Percentiles rank a stretch among this genome's conserved stretches.
These are phyloP conservation scores for Chrysocyon brachyurus DNA, from an alignment of 2,797 vertebrate species.

Conservation along the genomic window DNA sequence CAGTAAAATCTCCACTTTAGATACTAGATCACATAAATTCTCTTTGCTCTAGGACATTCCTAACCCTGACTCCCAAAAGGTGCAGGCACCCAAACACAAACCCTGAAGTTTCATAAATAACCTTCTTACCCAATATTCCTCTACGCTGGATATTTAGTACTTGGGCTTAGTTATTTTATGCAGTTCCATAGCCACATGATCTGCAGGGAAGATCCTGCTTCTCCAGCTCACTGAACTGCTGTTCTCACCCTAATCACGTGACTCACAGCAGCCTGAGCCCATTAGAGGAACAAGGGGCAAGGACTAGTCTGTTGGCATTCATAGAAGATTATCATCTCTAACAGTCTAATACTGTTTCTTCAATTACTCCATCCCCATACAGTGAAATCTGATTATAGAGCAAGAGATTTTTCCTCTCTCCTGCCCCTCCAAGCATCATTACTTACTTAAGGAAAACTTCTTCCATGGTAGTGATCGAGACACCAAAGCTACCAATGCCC, in stretches of 20 bases:
- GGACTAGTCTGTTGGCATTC: neutral
- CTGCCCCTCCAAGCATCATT: neutral
- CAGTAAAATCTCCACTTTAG: neutral
- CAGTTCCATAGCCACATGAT: neutral
- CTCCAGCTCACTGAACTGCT: neutral
- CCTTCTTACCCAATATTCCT: neutral
- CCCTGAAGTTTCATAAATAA: neutral
- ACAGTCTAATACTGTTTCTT: neutral
- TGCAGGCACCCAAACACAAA: neutral
- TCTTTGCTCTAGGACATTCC: neutral
- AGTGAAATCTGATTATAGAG: neutral
- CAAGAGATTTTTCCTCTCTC: neutral
- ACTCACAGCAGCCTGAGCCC: neutral
- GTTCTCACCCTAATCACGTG: neutral
- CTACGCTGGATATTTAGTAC: neutral
- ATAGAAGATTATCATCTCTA: neutral
- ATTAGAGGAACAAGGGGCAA: neutral
- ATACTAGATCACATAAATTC: neutral
- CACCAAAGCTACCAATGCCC: constrained; percentile 96
- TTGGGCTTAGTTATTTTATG: neutral
- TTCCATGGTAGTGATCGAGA: constrained; percentile 97
- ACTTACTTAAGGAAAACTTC: constrained; percentile 96
- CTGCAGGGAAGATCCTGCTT: neutral
- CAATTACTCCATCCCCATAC: neutral
- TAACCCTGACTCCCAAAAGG: neutral